Base-by-base conservation (phyloP, 2,113 vertebrate species). In the Pedetes capensis region DNA sequence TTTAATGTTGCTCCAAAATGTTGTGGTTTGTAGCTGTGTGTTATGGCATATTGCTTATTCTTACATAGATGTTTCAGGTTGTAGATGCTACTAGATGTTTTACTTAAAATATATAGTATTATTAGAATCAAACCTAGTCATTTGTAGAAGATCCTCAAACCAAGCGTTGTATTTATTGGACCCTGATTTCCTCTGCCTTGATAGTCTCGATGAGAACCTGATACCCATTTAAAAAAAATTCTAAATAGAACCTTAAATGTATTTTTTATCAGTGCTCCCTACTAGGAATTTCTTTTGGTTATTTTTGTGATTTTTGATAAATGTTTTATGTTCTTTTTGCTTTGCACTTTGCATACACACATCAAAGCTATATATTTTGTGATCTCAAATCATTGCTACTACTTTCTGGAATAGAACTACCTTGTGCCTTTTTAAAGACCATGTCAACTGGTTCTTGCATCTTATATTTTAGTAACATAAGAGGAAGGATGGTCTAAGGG, bases 391-490 rank as follows among this genome's bases (percentile, higher is more conserved):
- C 82, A 83, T 75, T 49, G 55, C 44, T 95, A 27, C 23, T 92
- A 49, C 69, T 87, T 95, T 84, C 74, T 86, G 47, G 57, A 22
- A 1, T 57, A 6, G 29, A 68, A 23, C 29, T 61, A 47, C 68
- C 68, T 86, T 87, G 34, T 69, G 25, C 47, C 37, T 93, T 59
- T 82, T 89, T n/a, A n/a, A 66, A 42, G 53, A 87, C 5, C 27
- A 6, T 14, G 13, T 63, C 76, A 82, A 1, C 13, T 49, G 37
- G 14, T 34, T 91, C 63, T 57, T 90, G 34, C 25, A 66, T 92
- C n/a, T 91, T 95, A 55, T 64, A 79, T 85, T 88, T 86, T 84
- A 89, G 47, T 93, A 61, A 92, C 6, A 34, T 90, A 84, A 94
- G 51, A 95, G 68, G 32, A 79, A 95, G 51, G 20, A 16, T 69